Conservation (phyloP, 1,140 invertebrate genomes). For the Muscidifurax raptorellus region DNA sequence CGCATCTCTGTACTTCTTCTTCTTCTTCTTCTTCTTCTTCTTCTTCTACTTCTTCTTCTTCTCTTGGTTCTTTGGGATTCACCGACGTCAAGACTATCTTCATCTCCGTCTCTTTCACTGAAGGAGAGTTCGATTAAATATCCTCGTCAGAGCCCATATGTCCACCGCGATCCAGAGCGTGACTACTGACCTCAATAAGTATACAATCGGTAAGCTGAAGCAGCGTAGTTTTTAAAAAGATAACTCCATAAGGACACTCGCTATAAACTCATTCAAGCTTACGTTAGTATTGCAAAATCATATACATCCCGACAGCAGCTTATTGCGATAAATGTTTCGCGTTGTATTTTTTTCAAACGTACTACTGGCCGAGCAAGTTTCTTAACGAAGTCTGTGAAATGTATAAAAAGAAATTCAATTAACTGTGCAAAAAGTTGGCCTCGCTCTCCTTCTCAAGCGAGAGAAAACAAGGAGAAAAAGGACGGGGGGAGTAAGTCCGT, state of each 20-base stretch:
- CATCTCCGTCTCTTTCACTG: slow-evolving; percentile 35
- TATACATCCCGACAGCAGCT: not conserved
- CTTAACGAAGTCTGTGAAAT: slow-evolving; percentile 28
- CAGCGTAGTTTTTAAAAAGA: too few relatives aligned
- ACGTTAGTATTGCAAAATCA: not conserved
- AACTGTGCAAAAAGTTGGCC: slow-evolving; percentile 32
- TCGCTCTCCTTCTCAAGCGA: not conserved
- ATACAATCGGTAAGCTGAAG: too few relatives aligned
- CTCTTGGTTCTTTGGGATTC: slow-evolving; percentile 35
- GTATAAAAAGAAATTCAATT: slow-evolving; percentile 42
- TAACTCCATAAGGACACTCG: too few relatives aligned
- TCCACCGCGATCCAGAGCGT: not conserved
- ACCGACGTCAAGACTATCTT: slow-evolving; percentile 41
- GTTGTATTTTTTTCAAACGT: slow-evolving; percentile 25
- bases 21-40: not conserved
- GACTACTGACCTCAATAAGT: not conserved
- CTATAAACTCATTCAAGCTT: too few relatives aligned
- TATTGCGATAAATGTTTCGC: slow-evolving; percentile 7
- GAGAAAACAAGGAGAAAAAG: not conserved
- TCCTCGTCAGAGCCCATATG: not conserved
- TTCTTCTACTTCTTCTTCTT: not conserved
- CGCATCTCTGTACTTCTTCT: slow-evolving; percentile 33
- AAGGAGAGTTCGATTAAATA: slow-evolving; percentile 32
- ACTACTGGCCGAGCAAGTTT: not conserved
- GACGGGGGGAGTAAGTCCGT: not conserved